A percentile compares a stretch with the other conserved stretches of the same genome.
Conservation (phyloP, 2,797 vertebrate species). For the Pangasius sanitwongsei region DNA sequence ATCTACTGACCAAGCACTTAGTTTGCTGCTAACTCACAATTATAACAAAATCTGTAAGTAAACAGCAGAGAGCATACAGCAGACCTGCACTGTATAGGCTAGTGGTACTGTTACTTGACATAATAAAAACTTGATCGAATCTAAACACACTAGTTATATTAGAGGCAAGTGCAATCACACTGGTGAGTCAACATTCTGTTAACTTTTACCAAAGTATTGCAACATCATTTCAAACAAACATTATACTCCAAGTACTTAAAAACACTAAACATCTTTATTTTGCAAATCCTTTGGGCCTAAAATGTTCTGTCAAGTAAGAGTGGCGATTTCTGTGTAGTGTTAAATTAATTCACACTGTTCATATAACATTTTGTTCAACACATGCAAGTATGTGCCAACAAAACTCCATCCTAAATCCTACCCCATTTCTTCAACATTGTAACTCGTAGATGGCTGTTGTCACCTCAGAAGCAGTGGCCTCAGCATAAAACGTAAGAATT, state of each 20-base stretch:
- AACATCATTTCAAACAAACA: neutral
- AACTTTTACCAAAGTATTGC: neutral
- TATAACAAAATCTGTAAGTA: neutral
- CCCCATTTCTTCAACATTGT: constrained; percentile 9
- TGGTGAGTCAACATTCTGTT: neutral
- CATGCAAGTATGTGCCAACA: neutral
- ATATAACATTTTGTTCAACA: neutral
- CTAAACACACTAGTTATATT: neutral
- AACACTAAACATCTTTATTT: neutral
- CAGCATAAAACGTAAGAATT: constrained; percentile 36
- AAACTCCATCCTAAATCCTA: neutral
- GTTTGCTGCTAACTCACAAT: neutral
- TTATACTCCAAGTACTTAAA: neutral
- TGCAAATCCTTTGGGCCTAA: neutral
- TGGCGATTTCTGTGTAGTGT: neutral
- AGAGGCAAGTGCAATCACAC: neutral
- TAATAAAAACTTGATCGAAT: neutral
- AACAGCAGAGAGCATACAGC: no score
- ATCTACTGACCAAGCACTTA: neutral
- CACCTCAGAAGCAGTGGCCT: constrained; percentile 26
- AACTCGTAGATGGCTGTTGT: constrained; percentile 36
- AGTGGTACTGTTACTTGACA: neutral
- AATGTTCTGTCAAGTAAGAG: neutral
- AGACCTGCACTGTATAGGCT: neutral
- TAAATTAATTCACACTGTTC: neutral